A percentile compares a stretch with the other conserved stretches of the same genome.
Evolutionary conservation across 2,113 vertebrate species (phyloP).

Genomic region (Tichodroma muraria): DNA sequence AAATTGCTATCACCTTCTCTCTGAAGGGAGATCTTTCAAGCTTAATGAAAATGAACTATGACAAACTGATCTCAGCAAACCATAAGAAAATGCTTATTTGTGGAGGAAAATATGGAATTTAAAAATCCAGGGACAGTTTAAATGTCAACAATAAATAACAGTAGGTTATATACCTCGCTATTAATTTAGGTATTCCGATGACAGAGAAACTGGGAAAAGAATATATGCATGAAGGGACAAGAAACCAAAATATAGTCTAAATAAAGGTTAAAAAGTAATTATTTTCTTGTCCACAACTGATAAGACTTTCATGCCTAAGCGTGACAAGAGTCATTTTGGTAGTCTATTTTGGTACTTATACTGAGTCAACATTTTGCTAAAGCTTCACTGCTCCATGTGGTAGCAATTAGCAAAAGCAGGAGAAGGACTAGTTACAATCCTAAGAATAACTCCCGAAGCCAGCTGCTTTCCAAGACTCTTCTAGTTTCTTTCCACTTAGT

Average conservation of each 20-base stretch:
- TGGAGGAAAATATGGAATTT: background rate
- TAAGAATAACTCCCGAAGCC: background rate
- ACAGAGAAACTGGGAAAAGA: background rate
- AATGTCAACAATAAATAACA: background rate
- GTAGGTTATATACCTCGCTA: background rate
- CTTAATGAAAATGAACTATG: background rate
- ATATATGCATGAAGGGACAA: background rate
- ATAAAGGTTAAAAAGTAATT: background rate
- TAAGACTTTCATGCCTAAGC: background rate
- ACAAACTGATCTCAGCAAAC: background rate
- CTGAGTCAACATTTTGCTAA: background rate
- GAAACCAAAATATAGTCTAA: background rate
- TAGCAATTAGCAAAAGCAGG: background rate
- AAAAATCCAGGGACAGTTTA: background rate
- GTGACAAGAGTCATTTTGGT: background rate
- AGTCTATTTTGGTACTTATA: background rate
- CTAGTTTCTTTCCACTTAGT: background rate
- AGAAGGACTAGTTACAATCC: background rate
- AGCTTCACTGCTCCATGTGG: background rate
- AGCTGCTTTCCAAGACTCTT: background rate
- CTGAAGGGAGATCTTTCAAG: background rate
- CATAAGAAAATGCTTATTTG: background rate
- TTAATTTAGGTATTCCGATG: background rate
- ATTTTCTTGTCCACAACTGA: background rate
- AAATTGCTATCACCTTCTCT: background rate